Percentiles rank a stretch among this genome's conserved stretches.
Evolutionary conservation across 2,797 vertebrate genomes (phyloP).

Genomic region (Smutsia gigantea): DNA sequence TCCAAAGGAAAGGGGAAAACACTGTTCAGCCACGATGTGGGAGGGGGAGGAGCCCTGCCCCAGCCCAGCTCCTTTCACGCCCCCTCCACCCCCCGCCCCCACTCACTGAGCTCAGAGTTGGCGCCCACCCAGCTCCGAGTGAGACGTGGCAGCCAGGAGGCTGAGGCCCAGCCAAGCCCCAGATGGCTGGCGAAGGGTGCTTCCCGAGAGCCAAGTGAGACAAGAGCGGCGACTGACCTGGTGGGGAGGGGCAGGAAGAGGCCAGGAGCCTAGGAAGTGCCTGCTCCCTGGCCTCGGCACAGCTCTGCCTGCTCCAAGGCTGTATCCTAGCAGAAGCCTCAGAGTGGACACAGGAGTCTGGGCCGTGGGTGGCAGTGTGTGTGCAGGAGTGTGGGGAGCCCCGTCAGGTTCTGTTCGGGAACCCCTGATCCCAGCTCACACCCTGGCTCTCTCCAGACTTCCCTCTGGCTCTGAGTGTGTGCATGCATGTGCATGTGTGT

Average conservation of each 20-base stretch:
- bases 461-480: not conserved
- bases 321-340: not conserved
- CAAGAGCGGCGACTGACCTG: slow-evolving; percentile 37
- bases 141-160: slow-evolving; percentile 89
- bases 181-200: slow-evolving; percentile 85
- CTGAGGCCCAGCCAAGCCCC: slow-evolving; percentile 85
- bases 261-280: not conserved
- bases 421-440: not conserved
- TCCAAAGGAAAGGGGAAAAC: slow-evolving; percentile 46
- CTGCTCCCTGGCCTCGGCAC: not conserved
- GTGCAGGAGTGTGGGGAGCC: not conserved
- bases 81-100: slow-evolving; percentile 76
- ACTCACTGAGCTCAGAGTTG: slow-evolving; percentile 88
- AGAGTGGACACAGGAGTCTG: not conserved
- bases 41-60: slow-evolving; percentile 76
- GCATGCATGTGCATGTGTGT: too few species aligned
- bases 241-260: slow-evolving; percentile 58
- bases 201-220: slow-evolving; percentile 58
- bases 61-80: slow-evolving; percentile 79
- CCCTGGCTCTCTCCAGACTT: not conserved
- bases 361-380: rapidly evolving
- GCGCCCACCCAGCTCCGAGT: slow-evolving; percentile 85
- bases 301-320: not conserved
- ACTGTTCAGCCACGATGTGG: slow-evolving; percentile 60
- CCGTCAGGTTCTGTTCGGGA: not conserved